Evolutionary conservation across 2,797 vertebrate species (phyloP).

Genomic region (Spondyliosoma cantharus): DNA sequence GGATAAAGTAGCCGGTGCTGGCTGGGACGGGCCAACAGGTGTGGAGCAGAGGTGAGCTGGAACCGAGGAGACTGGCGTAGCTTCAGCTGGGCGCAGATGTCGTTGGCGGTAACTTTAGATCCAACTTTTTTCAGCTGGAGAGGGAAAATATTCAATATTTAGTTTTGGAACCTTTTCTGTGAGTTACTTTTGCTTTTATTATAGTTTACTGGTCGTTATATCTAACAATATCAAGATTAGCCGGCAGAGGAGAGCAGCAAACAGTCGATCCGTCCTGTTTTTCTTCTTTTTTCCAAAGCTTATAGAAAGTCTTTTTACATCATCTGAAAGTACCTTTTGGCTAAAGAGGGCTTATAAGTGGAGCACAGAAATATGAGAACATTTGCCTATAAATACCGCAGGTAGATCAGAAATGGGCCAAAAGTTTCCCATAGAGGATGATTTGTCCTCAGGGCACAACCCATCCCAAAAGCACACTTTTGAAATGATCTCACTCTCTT

Average conservation of each 20-base stretch:
- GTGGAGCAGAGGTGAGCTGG: conserved; percentile 52
- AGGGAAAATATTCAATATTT: background rate
- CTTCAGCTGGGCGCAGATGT: conserved; percentile 42
- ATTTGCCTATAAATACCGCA: conserved; percentile 72
- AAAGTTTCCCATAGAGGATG: conserved; percentile 50
- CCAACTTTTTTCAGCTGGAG: conserved; percentile 13
- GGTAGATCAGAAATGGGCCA: conserved; percentile 71
- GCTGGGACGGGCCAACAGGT: conserved; percentile 63
- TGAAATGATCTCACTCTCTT: conserved; percentile 36
- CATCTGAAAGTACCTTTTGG: conserved; percentile 45
- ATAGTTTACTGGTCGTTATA: too few relatives aligned
- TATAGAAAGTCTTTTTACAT: conserved; percentile 3
- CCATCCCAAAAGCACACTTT: conserved; percentile 57
- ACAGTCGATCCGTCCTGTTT: background rate
- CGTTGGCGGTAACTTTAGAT: background rate
- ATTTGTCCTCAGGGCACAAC: conserved; percentile 59
- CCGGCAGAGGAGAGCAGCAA: background rate
- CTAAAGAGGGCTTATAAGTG: conserved; percentile 61
- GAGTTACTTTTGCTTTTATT: too few relatives aligned
- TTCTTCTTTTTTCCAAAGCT: background rate
- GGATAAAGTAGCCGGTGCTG: conserved; percentile 56
- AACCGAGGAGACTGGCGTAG: conserved; percentile 20
- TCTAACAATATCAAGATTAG: conserved; percentile 7
- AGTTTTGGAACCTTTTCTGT: too few relatives aligned
- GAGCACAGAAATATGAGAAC: conserved; percentile 62